Base-by-base conservation (phyloP, 1,140 invertebrate genomes). In the Drosophila quadrilineata region DNA sequence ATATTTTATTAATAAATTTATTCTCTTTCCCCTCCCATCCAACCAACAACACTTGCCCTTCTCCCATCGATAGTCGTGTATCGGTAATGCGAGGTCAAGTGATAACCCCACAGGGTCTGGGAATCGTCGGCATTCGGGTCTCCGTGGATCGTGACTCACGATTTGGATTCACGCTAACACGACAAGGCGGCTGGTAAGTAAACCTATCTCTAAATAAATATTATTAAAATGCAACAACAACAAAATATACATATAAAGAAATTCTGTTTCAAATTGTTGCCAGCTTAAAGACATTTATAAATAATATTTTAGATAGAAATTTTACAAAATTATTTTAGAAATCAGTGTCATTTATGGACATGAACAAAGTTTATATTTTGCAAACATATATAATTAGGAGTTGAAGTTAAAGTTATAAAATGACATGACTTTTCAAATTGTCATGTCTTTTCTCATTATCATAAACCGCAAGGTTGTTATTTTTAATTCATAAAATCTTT, bases 71-170 rank as follows among this genome's bases (percentile, higher is more conserved):
- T n/a, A 99, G 98, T 91, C 97, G 98, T 90, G 98, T 98, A 75
- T 98, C 98, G 75, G 98, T 99, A 80, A 98, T 99, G 93, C 94
- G 98, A 86, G 98, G 98, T 62, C 95, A 97, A 91, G 97, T 99
- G 63, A 93, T 98, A 52, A 96, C 97, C 38, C 94, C 94, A 53
- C 96, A 98, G 91, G 97, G 97, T 67, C 94, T 98, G 50, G 97
- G 98, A 54, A 95, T 99, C 90, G 95, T 98, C 87, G 98, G 98
- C 75, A 98, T 99, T 75, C 92, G 98, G 67, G 98, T 99, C n/a
- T 96, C 96, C 35, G 96, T 99, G 52, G 96, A 97, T 89, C 93
- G 94, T 60, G 96, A 98, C 89, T 95, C 96, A n/a, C 92, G 95
- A 60, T 97, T 98, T 90, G 98, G 98, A 72, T 98, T 98, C 91